phyloP scores from a whole-genome alignment of 2,113 vertebrate species.

The Lanius ludovicianus region DNA sequence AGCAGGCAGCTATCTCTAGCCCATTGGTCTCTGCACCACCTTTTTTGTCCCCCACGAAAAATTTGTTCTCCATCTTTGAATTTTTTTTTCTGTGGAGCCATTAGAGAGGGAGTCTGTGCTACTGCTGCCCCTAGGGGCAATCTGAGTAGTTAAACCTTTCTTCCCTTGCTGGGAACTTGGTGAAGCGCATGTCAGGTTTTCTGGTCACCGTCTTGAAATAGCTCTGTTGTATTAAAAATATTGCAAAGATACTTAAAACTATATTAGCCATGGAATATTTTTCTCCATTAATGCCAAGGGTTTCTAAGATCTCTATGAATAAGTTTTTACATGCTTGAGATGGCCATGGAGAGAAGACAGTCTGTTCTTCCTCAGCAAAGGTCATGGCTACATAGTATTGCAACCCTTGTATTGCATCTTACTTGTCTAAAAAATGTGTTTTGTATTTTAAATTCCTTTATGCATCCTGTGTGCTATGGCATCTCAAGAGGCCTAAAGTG shows the following conservation, averaged over 20 bases:
- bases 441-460: not conserved
- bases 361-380: not conserved
- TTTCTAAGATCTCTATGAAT: not conserved
- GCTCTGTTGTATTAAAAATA: not conserved
- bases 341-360: not conserved
- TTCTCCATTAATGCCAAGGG: not conserved
- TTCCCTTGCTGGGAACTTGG: fast-evolving
- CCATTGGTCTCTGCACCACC: not conserved
- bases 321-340: not conserved
- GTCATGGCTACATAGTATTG: not conserved
- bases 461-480: not conserved
- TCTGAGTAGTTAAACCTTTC: not conserved
- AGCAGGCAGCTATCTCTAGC: not conserved
- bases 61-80: not conserved
- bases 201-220: not conserved
- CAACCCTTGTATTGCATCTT: not conserved
- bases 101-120: not conserved
- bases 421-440: not conserved
- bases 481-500: not conserved
- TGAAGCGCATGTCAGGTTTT: fast-evolving
- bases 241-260: not conserved
- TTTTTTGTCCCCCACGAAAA: fast-evolving
- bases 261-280: not conserved
- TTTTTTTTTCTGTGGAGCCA: not conserved
- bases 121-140: not conserved